phyloP scores from a whole-genome alignment of 1,140 invertebrate species.

The Gryon sp. region DNA sequence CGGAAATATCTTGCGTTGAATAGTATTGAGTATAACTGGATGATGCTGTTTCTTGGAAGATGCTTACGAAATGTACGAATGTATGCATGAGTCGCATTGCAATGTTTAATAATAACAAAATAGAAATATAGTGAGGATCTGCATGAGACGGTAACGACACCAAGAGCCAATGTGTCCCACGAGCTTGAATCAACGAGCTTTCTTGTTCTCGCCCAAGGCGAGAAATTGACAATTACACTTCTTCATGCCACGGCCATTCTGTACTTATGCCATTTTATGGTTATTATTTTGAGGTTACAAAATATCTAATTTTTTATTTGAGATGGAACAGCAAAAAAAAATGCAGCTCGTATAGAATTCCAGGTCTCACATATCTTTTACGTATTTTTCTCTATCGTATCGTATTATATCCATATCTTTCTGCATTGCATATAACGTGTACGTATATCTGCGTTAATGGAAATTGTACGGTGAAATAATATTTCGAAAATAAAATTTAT shows the following conservation, averaged over 20 bases:
- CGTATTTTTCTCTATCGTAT: too few relatives aligned
- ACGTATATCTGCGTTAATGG: too few relatives aligned
- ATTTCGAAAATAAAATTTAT: too few relatives aligned
- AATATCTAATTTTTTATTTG: too few relatives aligned
- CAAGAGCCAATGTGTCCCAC: conserved; percentile 55
- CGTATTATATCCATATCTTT: too few relatives aligned
- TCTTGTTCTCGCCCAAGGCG: conserved; percentile 63
- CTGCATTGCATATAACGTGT: too few relatives aligned
- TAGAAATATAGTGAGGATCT: conserved; percentile 68
- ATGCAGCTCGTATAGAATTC: too few relatives aligned
- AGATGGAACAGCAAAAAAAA: too few relatives aligned
- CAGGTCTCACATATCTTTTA: too few relatives aligned
- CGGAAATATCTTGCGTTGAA: conserved; percentile 48
- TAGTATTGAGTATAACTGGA: conserved; percentile 51
- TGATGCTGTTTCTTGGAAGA: conserved; percentile 48
- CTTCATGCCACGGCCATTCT: conserved; percentile 8
- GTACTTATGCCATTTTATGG: neutral
- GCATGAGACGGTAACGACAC: conserved; percentile 26
- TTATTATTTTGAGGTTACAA: conserved; percentile 19
- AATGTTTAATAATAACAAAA: conserved; percentile 76
- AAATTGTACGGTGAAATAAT: too few relatives aligned
- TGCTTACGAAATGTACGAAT: conserved; percentile 68
- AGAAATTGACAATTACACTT: conserved; percentile 70
- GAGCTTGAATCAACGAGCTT: conserved; percentile 56
- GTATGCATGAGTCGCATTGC: conserved; percentile 71